Base-by-base conservation (phyloP, 2,113 vertebrate genomes). In the Sula dactylatra region DNA sequence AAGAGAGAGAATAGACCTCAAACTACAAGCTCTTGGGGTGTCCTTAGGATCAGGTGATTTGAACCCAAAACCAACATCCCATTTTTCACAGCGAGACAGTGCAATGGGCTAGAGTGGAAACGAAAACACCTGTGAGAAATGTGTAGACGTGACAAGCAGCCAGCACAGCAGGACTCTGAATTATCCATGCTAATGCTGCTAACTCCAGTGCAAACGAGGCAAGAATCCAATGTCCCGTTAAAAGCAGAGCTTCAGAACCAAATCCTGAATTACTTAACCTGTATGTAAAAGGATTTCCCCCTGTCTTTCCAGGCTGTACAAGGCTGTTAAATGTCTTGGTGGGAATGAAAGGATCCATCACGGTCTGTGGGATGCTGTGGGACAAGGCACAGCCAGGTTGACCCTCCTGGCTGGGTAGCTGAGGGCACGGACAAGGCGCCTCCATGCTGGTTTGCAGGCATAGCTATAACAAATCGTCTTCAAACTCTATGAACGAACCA, bases 31-130 rank as follows among this genome's bases (percentile, higher is more conserved):
- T 40, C 36, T 25, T 50, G 44, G 21, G 13, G 16, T 16, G 15
- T 90, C 54, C 54, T 90, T 17, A 17, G 62, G 34, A 54, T 62
- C 6, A 9, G 34, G 61, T 47, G 80, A n/a, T 55, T 83, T 42
- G 49, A 56, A 79, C 66, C 27, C 65, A 4, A 50, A 79, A 5
- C 11, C 26, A 40, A 40, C 24, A 83, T 49, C 9, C 24, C 16
- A 49, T 69, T n/a, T 54, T 50, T 13, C 61, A 22, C 95, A 99
- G 98, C 97, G 5, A 98, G 98, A 73, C 98, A 98, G 94, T 98
- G 98, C 87, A 98, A 98, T 31, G 98, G 98, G 22, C 98, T 97
- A 97, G 79, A 98, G 98, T 21, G 61, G 99, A 85, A 99, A 98
- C 82, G 96, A 98, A 92, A 99, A 97, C 8, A 82, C 97, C 58